Evolutionary conservation across 1,140 invertebrate species (phyloP), one percentile per base, ranked within the genome.

Genomic region (Bombus turneri): DNA sequence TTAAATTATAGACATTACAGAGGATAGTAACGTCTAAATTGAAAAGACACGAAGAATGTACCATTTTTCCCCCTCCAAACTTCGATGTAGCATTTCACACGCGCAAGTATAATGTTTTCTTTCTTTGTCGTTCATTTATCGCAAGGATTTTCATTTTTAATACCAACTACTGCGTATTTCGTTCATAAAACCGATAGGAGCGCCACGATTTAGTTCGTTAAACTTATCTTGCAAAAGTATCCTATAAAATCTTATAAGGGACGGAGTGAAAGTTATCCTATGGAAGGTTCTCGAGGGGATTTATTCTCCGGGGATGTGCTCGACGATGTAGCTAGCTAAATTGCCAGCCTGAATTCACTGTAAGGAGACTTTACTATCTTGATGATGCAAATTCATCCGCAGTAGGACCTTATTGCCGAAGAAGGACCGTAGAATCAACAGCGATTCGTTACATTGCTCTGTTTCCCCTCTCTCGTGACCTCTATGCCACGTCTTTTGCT

Each of bases 281-380:
- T 4, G 41, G 64, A 47, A 15, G 66, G 72, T 66, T 69, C 87
- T 83, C 76, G 1, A 12, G 28, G 74, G 87, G 84, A 89, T 86
- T 89, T 86, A 86, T 86, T 71, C 87, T 66, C 41, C 47, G 41
- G 80, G 76, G 84, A 88, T 85, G 76, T 89, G 88, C 87, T 83
- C 84, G 68, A 82, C 84, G 78, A 86, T 68, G 76, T 69, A 89
- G 69, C 83, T 80, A 12, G 59, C 57, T 89, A 88, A 89, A 89
- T 88, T 88, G 71, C 34, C 53, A 78, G 77, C 64, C 73, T 68
- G 81, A 86, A 66, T 82, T 81, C 80, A 74, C 76, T 88, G 77
- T 64, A 86, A 86, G 57, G 69, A 76, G 37, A 39, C 37, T 39
- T 37, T 37, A 37, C 37, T 37, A 3, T 37, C 37, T 88, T 69